Conservation (phyloP, 1,140 invertebrate genomes). For the Melanaphis sacchari region DNA sequence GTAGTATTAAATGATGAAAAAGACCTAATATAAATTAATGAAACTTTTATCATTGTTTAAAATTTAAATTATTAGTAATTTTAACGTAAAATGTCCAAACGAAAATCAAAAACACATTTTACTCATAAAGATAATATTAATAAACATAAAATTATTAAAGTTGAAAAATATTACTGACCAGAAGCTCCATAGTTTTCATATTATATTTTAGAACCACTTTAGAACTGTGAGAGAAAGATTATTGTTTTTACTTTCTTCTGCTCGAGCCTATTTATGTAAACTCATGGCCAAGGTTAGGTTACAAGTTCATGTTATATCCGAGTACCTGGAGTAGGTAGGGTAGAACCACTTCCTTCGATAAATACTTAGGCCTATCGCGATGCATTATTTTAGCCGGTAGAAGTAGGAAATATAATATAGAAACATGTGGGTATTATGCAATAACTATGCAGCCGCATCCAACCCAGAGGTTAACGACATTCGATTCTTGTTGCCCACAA, state of each 20-base stretch:
- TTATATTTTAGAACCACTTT: background rate
- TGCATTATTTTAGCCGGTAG: background rate
- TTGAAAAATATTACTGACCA: slow-evolving; percentile 15
- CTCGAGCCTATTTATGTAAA: slow-evolving; percentile 38
- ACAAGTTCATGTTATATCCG: slow-evolving; percentile 39
- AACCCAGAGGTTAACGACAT: slow-evolving; percentile 45
- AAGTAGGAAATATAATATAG: slow-evolving; percentile 17
- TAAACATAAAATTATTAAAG: background rate
- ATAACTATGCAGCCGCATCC: background rate
- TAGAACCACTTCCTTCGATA: slow-evolving; percentile 13
- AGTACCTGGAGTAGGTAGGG: background rate
- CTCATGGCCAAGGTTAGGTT: slow-evolving; percentile 46
- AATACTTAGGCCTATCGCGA: background rate
- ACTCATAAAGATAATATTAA: background rate
- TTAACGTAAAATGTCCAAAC: background rate
- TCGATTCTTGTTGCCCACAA: background rate
- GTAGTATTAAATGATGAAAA: background rate
- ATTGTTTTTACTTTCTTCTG: slow-evolving; percentile 51
- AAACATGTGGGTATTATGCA: slow-evolving; percentile 14
- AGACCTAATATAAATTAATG: background rate
- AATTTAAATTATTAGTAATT: background rate
- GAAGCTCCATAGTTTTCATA: background rate
- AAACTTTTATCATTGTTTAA: background rate
- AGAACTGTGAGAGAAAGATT: slow-evolving; percentile 39
- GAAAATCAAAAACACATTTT: slow-evolving; percentile 2